Conservation (phyloP, 2,888 invertebrate genomes). For the Bursaphelenchus okinawaensis region DNA sequence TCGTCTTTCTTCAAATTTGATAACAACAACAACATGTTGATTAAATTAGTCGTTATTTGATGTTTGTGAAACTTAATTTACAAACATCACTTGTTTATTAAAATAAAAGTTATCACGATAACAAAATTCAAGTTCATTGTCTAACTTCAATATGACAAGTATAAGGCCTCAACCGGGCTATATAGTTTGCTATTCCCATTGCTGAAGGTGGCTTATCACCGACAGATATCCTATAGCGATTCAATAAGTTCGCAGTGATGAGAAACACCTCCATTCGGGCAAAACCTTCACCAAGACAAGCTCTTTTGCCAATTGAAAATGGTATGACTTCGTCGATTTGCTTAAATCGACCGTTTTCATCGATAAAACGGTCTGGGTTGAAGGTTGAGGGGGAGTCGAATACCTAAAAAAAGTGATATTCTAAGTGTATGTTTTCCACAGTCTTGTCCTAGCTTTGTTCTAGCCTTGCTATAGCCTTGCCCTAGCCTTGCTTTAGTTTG, state of each 20-base stretch:
- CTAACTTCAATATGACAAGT: background rate
- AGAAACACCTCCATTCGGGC: conserved; percentile 7
- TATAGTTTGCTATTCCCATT: background rate
- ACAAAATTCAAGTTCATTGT: too few species aligned
- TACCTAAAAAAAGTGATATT: too few species aligned
- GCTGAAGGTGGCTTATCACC: background rate
- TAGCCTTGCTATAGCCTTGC: too few species aligned
- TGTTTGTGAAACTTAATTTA: too few species aligned
- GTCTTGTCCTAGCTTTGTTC: too few species aligned
- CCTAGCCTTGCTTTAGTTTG: too few species aligned
- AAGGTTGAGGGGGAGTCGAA: conserved; percentile 35
- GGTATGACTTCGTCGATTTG: conserved; percentile 27
- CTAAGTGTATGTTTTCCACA: too few species aligned
- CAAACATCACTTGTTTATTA: too few species aligned
- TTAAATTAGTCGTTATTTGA: too few species aligned
- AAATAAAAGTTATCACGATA: too few species aligned
- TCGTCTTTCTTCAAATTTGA: too few species aligned
- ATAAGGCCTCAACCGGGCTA: background rate
- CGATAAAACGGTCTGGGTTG: conserved; percentile 36
- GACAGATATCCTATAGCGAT: background rate
- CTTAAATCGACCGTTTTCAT: conserved; percentile 29
- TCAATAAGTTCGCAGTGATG: background rate
- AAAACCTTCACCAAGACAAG: conserved; percentile 11
- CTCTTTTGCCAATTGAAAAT: conserved; percentile 31
- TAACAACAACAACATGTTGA: too few species aligned